Conservation (phyloP, 2,888 invertebrate species). For the Sesamia inferens region DNA sequence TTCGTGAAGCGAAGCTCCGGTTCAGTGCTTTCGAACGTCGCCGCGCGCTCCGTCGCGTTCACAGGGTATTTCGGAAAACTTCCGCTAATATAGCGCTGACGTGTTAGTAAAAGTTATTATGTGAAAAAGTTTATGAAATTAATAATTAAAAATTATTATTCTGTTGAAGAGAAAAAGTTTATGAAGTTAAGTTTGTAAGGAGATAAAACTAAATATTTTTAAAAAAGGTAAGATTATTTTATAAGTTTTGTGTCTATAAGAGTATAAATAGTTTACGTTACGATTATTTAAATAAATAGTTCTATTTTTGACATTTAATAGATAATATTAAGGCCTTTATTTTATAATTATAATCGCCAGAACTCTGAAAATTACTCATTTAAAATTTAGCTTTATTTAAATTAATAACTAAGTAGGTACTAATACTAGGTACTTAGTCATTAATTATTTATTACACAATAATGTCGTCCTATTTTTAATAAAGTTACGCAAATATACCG, state of each 20-base stretch:
- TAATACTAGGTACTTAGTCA: background rate
- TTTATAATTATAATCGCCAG: background rate
- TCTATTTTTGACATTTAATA: background rate
- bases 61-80: conserved; percentile 43
- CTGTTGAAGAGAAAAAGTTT: conserved; percentile 28
- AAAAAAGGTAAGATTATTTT: conserved; percentile 28
- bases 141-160: conserved; percentile 12
- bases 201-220: conserved; percentile 1
- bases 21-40: conserved; percentile 63
- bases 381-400: background rate
- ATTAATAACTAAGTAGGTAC: background rate
- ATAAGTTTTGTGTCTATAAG: background rate
- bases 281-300: background rate
- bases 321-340: background rate
- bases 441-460: background rate
- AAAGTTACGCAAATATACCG: background rate
- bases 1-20: conserved; percentile 70
- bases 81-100: conserved; percentile 31
- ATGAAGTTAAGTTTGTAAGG: conserved; percentile 26
- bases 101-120: conserved; percentile 23
- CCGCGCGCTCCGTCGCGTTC: conserved; percentile 44
- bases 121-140: conserved; percentile 46
- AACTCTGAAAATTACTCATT: background rate
- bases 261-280: background rate
- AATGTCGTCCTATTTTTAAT: too few species aligned